A percentile compares a stretch with the other conserved stretches of the same genome.
These are phyloP conservation scores for Plutomurus gul DNA, from an alignment of 1,140 invertebrate species.

Conservation along the genomic window DNA sequence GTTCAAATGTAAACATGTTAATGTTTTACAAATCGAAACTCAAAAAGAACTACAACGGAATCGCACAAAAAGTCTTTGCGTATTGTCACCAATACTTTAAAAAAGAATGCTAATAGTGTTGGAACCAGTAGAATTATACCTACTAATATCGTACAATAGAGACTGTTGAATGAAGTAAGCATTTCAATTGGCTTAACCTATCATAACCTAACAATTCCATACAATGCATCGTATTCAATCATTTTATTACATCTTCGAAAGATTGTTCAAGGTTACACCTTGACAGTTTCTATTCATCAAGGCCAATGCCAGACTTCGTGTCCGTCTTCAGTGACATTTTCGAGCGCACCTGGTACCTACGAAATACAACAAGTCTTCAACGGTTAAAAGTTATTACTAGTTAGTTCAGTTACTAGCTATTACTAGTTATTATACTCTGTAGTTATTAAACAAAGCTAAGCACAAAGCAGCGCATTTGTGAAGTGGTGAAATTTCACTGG, in stretches of 20 bases:
- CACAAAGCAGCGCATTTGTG: too few relatives aligned
- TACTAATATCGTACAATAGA: background rate
- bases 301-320: background rate
- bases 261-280: background rate
- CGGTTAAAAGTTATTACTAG: background rate
- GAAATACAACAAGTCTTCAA: background rate
- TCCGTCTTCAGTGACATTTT: background rate
- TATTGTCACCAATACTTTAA: background rate
- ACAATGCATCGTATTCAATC: background rate
- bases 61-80: conserved; percentile 1
- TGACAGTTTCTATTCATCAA: background rate
- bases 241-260: background rate
- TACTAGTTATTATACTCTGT: background rate
- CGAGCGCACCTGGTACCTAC: conserved; percentile 33
- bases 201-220: background rate
- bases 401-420: background rate
- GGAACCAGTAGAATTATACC: conserved; percentile 2
- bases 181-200: too few relatives aligned
- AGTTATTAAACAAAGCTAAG: too few relatives aligned
- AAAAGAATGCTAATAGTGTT: conserved; percentile 17
- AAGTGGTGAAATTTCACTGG: too few relatives aligned
- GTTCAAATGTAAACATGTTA: background rate
- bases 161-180: too few relatives aligned
- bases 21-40: background rate
- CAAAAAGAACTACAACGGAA: too few relatives aligned